Percentiles rank a stretch among this genome's conserved stretches.
phyloP scores from a whole-genome alignment of 2,888 invertebrate genomes.

The Eupithecia pulchellata region DNA sequence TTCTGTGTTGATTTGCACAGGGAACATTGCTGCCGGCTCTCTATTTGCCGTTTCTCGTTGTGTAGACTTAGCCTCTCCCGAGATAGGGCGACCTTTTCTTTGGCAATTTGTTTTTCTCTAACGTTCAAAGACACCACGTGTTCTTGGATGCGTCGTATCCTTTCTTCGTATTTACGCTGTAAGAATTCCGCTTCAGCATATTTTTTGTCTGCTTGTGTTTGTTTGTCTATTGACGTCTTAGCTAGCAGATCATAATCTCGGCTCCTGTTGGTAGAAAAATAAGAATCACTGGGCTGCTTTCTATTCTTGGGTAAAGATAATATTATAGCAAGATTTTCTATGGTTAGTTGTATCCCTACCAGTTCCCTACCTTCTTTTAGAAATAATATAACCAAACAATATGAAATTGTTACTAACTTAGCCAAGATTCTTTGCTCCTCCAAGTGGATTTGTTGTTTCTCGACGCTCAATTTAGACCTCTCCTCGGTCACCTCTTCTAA shows the following conservation, averaged over 20 bases:
- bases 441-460: constrained; percentile 76
- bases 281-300: neutral
- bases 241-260: constrained; percentile 83
- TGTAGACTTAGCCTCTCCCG: constrained; percentile 85
- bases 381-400: neutral
- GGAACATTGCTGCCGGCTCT: constrained; percentile 72
- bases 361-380: neutral
- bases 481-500: constrained; percentile 76
- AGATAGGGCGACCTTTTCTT: constrained; percentile 86
- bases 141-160: constrained; percentile 84
- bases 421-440: constrained; percentile 76
- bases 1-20: constrained; percentile 71
- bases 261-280: constrained; percentile 55
- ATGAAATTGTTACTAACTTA: constrained; percentile 60
- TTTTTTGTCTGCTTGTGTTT: constrained; percentile 84
- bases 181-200: constrained; percentile 83
- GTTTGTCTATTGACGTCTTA: constrained; percentile 85
- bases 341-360: neutral
- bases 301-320: neutral
- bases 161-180: constrained; percentile 84
- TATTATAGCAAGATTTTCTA: neutral
- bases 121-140: constrained; percentile 82
- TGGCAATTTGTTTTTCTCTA: constrained; percentile 86
- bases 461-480: constrained; percentile 69
- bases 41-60: constrained; percentile 80